phyloP scores from a whole-genome alignment of 2,888 invertebrate species.

The Hirtodrosophila trivittata region DNA sequence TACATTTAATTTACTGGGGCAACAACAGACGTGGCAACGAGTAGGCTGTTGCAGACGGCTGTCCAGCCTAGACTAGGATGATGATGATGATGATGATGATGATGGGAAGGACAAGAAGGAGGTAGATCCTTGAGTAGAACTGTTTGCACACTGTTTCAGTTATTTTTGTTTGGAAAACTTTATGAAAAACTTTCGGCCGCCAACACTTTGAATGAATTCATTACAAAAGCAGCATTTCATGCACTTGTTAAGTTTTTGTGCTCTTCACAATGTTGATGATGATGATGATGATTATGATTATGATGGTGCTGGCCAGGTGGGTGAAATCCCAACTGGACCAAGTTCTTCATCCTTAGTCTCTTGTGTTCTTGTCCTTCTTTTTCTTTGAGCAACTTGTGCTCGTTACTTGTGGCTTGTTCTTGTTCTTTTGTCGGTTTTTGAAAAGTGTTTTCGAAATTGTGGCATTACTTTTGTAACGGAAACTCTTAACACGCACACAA shows the following conservation, averaged over 20 bases:
- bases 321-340: constrained; percentile 39
- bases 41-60: neutral
- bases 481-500: constrained; percentile 66
- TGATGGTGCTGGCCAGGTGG: constrained; percentile 38
- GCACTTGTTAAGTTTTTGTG: constrained; percentile 54
- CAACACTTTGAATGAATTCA: constrained; percentile 68
- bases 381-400: constrained; percentile 54
- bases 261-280: constrained; percentile 20
- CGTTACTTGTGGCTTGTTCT: constrained; percentile 68
- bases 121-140: constrained; percentile 54
- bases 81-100: too few species aligned
- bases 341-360: constrained; percentile 13
- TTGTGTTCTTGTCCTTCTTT: constrained; percentile 3
- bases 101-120: constrained; percentile 8
- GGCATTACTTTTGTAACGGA: constrained; percentile 64
- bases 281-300: neutral
- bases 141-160: constrained; percentile 22
- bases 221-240: constrained; percentile 59
- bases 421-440: constrained; percentile 48
- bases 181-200: constrained; percentile 47
- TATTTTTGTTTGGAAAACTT: constrained; percentile 36
- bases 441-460: constrained; percentile 63
- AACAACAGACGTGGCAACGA: constrained; percentile 15
- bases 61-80: neutral
- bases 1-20: constrained; percentile 74